phyloP scores from a whole-genome alignment of 2,888 invertebrate species.

The Parascotia fuliginaria region DNA sequence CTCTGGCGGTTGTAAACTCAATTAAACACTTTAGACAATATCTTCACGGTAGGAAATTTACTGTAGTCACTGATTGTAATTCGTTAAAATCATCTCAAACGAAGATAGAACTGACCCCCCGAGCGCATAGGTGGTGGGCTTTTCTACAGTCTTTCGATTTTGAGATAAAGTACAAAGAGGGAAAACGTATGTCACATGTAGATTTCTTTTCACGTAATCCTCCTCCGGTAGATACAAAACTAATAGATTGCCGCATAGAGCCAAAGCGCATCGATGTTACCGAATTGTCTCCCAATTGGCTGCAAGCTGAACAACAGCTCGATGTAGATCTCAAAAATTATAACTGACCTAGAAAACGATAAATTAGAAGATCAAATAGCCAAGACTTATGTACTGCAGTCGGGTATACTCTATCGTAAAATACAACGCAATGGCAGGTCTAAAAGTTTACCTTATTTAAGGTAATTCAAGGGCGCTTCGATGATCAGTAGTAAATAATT shows the following conservation, averaged over 20 bases:
- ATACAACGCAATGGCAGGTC: not conserved
- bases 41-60: constrained; percentile 12
- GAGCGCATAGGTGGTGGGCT: constrained; percentile 10
- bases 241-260: not conserved
- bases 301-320: constrained; percentile 16
- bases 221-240: not conserved
- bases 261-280: not conserved
- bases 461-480: constrained; percentile 1
- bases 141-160: constrained; percentile 7
- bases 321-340: constrained; percentile 2
- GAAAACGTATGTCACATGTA: constrained; percentile 7
- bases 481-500: constrained; percentile 5
- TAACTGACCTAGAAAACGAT: not conserved
- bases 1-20: constrained; percentile 16
- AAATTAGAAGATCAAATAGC: not conserved
- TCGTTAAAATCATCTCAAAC: constrained; percentile 2
- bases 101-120: constrained; percentile 6
- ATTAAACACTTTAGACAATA: constrained; percentile 19
- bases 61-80: constrained; percentile 25
- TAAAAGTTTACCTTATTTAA: constrained; percentile 1
- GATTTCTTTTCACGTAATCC: constrained; percentile 3
- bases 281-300: constrained; percentile 9
- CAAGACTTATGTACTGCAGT: constrained; percentile 2
- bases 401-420: not conserved
- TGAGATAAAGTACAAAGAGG: not conserved